These are phyloP conservation scores for Tachypleus tridentatus DNA, from an alignment of 1,140 invertebrate species.

Conservation along the genomic window DNA sequence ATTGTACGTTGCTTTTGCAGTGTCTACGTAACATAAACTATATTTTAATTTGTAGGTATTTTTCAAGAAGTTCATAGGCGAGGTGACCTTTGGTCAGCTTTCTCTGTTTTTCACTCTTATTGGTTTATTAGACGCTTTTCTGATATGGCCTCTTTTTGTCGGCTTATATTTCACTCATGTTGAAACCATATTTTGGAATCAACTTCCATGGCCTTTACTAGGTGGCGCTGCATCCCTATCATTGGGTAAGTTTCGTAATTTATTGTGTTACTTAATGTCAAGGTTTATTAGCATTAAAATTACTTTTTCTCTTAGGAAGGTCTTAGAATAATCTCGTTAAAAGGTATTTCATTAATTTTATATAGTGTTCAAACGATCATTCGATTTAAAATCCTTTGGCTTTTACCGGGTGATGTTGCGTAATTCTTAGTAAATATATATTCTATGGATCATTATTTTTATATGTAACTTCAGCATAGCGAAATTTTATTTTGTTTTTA, in stretches of 20 bases:
- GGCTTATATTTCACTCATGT: slow-evolving; percentile 68
- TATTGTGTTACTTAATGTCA: background rate
- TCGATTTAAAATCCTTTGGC: too few species aligned
- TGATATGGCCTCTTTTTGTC: slow-evolving; percentile 75
- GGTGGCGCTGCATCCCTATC: slow-evolving; percentile 18
- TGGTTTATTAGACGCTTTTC: slow-evolving; percentile 63
- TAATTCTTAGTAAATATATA: too few species aligned
- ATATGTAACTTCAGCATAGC: too few species aligned
- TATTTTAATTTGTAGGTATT: slow-evolving; percentile 49
- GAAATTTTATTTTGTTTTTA: too few species aligned
- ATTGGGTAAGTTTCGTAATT: slow-evolving; percentile 15
- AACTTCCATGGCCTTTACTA: slow-evolving; percentile 25
- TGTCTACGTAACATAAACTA: background rate
- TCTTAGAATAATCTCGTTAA: too few species aligned
- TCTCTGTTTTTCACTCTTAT: slow-evolving; percentile 76
- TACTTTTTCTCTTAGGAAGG: background rate
- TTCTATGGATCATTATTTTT: too few species aligned
- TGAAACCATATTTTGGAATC: slow-evolving; percentile 52
- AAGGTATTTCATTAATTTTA: too few species aligned
- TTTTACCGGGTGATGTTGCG: too few species aligned
- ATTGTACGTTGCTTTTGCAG: too few species aligned
- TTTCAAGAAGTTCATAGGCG: slow-evolving; percentile 82
- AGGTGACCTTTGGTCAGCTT: slow-evolving; percentile 72
- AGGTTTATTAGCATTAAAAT: background rate
- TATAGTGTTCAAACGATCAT: too few species aligned